These are phyloP conservation scores for Clarias fuscus DNA, from an alignment of 2,797 vertebrate genomes.

Conservation along the genomic window DNA sequence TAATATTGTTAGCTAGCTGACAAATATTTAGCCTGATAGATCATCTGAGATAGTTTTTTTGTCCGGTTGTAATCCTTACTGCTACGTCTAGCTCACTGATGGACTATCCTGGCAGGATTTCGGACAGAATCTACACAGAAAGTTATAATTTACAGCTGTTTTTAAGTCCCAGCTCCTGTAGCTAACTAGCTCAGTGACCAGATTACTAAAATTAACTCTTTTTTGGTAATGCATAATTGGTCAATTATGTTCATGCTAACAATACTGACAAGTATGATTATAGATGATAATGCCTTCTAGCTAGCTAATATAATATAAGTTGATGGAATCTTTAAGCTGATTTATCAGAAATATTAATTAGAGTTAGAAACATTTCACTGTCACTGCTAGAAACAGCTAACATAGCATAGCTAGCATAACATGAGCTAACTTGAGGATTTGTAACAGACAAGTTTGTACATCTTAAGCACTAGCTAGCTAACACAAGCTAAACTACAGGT, in stretches of 20 bases:
- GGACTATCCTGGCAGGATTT: not conserved
- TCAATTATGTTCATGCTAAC: not conserved
- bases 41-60: not conserved
- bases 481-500: not conserved
- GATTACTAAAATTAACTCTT: not conserved
- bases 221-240: not conserved
- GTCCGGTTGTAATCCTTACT: not conserved
- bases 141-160: not conserved
- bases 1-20: too few relatives aligned
- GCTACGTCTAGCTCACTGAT: not conserved
- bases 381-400: not conserved
- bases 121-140: not conserved
- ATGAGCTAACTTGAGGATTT: not conserved
- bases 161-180: not conserved
- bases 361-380: not conserved
- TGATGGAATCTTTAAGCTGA: not conserved
- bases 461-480: not conserved
- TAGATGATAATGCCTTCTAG: not conserved
- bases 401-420: not conserved
- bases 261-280: not conserved
- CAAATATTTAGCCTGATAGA: too few relatives aligned
- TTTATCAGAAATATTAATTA: not conserved
- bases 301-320: not conserved
- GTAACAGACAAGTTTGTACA: not conserved
- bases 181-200: not conserved